These are phyloP conservation scores for Acrossocheilus wenchowensis DNA, from an alignment of 2,797 vertebrate species.

Conservation along the genomic window DNA sequence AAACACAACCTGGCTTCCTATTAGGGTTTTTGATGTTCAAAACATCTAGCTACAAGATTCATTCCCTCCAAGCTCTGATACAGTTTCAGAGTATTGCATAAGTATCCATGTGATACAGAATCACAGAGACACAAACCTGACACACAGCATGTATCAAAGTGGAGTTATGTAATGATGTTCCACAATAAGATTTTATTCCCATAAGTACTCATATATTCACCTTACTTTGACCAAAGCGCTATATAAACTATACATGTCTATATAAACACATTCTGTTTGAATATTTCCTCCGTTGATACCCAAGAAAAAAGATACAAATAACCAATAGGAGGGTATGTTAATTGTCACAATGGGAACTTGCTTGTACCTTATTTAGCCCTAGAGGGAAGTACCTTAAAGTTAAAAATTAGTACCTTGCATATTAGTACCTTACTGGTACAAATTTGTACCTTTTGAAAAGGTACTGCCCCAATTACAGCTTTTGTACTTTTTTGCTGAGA, in stretches of 20 bases:
- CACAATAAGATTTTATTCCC: background rate
- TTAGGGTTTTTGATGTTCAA: constrained; percentile 24
- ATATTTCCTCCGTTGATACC: too few relatives aligned
- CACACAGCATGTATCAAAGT: constrained; percentile 10
- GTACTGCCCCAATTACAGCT: too few relatives aligned
- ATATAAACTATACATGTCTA: too few relatives aligned
- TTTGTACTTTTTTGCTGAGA: too few relatives aligned
- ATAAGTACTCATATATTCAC: background rate
- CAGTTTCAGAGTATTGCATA: constrained; percentile 48
- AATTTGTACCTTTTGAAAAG: too few relatives aligned
- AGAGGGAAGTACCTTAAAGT: background rate
- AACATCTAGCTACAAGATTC: constrained; percentile 25
- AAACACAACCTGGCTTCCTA: background rate
- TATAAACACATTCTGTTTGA: too few relatives aligned
- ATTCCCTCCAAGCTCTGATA: constrained; percentile 25
- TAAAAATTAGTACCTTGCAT: too few relatives aligned
- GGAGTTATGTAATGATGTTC: constrained; percentile 33
- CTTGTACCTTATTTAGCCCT: background rate
- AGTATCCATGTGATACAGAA: constrained; percentile 49
- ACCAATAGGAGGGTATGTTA: too few relatives aligned
- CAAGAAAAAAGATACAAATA: too few relatives aligned
- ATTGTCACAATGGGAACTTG: background rate
- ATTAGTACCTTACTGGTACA: too few relatives aligned
- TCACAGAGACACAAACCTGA: constrained; percentile 33
- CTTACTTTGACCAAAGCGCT: background rate